Evolutionary conservation across 1,140 invertebrate species (phyloP).

Genomic region (Callitettix versicolor): DNA sequence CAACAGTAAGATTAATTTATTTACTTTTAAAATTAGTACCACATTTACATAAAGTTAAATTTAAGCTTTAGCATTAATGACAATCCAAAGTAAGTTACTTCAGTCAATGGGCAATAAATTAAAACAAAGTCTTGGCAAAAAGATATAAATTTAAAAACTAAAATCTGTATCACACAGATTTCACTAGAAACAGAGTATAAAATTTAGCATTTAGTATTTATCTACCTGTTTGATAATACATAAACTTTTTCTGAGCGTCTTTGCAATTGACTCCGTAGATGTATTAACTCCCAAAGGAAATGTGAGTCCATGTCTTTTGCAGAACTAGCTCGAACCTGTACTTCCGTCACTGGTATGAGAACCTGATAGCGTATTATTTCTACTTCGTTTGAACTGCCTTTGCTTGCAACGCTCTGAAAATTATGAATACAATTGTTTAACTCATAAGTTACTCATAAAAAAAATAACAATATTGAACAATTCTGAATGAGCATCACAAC

Average conservation of each 20-base stretch:
- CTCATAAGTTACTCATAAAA: neutral
- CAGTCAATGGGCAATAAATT: no score
- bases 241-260: slow-evolving; percentile 92
- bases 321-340: slow-evolving; percentile 84
- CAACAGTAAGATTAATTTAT: no score
- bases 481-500: no score
- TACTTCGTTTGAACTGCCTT: slow-evolving; percentile 75
- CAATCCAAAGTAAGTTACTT: no score
- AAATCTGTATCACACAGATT: no score
- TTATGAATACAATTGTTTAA: neutral
- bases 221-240: slow-evolving; percentile 86
- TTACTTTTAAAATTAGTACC: no score
- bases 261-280: slow-evolving; percentile 84
- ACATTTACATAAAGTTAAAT: no score
- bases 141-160: no score
- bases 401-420: slow-evolving; percentile 66
- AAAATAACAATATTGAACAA: neutral
- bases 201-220: no score
- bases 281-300: slow-evolving; percentile 94
- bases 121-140: no score
- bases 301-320: slow-evolving; percentile 89
- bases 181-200: no score
- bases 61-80: no score
- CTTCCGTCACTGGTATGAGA: slow-evolving; percentile 90
- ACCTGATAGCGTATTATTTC: slow-evolving; percentile 94